Conservation (phyloP, 2,797 vertebrate species). For the Tenualosa thibaudeaui region DNA sequence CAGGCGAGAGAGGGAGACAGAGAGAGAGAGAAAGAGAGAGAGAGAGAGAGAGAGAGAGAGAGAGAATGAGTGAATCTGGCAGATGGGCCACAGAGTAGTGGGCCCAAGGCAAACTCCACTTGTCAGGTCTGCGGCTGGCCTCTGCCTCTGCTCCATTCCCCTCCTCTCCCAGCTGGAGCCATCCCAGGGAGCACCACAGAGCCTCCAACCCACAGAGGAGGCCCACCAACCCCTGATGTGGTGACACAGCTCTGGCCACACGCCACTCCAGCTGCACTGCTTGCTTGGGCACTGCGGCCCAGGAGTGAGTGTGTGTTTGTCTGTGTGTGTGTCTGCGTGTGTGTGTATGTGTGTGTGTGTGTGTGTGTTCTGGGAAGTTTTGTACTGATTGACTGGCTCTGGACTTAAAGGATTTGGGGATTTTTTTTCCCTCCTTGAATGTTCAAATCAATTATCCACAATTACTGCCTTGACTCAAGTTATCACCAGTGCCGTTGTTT, state of each 20-base stretch:
- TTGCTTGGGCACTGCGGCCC: not conserved
- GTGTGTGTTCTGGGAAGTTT: not conserved
- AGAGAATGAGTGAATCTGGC: conserved; percentile 1
- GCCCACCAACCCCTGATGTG: not conserved
- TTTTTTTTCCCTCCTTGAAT: conserved; percentile 17
- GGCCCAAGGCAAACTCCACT: not conserved
- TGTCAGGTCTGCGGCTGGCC: not conserved
- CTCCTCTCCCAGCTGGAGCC: conserved; percentile 5
- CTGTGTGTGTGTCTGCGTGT: not conserved
- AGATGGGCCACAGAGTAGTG: not conserved
- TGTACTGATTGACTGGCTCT: not conserved
- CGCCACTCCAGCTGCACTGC: conserved; percentile 3
- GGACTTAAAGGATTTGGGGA: not conserved
- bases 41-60: not conserved
- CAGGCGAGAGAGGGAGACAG: not conserved
- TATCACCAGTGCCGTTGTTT: conserved; percentile 6
- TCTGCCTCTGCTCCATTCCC: too few species aligned
- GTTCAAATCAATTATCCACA: conserved; percentile 12
- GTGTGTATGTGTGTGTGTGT: not conserved
- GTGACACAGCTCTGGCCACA: not conserved
- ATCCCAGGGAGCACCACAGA: not conserved
- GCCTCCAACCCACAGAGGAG: not conserved
- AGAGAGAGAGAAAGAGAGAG: not conserved
- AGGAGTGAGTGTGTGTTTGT: not conserved
- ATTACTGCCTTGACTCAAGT: conserved; percentile 21